These are phyloP conservation scores for Dolomedes plantarius DNA, from an alignment of 2,888 invertebrate genomes.

Conservation along the genomic window DNA sequence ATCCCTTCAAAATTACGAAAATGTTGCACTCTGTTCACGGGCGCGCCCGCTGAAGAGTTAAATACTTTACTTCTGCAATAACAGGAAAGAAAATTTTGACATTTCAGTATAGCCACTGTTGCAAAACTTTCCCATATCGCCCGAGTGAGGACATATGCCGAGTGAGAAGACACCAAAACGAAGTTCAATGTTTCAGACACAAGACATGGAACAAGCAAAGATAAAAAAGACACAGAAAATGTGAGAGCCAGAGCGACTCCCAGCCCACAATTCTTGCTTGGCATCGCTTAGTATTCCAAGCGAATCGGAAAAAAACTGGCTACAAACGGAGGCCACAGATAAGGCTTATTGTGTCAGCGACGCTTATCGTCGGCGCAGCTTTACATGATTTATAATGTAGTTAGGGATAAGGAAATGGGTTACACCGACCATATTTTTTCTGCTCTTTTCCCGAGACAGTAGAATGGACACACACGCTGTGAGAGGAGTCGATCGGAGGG, in stretches of 20 bases:
- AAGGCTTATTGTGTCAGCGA: background rate
- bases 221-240: background rate
- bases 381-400: constrained; percentile 3
- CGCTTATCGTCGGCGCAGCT: background rate
- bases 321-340: background rate
- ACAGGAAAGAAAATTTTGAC: too few relatives aligned
- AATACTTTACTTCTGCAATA: too few relatives aligned
- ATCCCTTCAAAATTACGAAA: too few relatives aligned
- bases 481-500: background rate
- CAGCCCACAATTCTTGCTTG: background rate
- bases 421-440: background rate
- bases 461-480: background rate
- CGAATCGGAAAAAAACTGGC: background rate
- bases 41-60: too few relatives aligned
- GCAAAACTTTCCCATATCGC: too few relatives aligned
- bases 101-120: too few relatives aligned
- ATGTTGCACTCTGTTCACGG: too few relatives aligned
- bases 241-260: too few relatives aligned
- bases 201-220: background rate
- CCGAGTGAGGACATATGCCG: too few relatives aligned
- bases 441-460: background rate
- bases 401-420: constrained; percentile 11
- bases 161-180: too few relatives aligned
- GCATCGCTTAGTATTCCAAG: background rate
- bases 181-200: too few relatives aligned